Evolutionary conservation across 2,888 invertebrate genomes (phyloP), one percentile per base, ranked within the genome.

Genomic region (Eueremaeus valkanovi): DNA sequence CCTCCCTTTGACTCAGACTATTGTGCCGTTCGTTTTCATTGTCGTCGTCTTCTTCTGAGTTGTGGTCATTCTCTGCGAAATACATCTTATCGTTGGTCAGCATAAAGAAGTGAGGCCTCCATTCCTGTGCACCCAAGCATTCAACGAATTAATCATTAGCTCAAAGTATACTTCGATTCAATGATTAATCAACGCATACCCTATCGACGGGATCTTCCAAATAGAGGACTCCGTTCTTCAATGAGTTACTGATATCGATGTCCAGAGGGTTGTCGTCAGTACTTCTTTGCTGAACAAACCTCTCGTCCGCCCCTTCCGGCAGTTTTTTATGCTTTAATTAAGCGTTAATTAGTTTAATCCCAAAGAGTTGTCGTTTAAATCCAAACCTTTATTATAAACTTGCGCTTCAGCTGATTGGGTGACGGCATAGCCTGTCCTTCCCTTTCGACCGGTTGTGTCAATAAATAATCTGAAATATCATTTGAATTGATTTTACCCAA

Each of bases 21-120:
- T 87, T 16, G 85, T 86, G 6, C 70, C 70, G 45, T 70, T 27
- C 13, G 29, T 70, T n/a, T n/a, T n/a, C n/a, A 61, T 18, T 61
- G 61, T 87, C 87, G 3, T 83, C 84, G 73, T 80, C 80, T 36
- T 78, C 78, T 13, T 81, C 81, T 45, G 63, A 74, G 45, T 74
- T 75, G 11, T 76, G 75, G 45, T 84, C 82, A 80, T 87, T 87
- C 82, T 93, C 92, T 0, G 92, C 92, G 82, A 95, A 96, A 82
- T 92, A 92, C 68, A 97, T 85, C 83, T 94, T 93, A 80, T 89
- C 90, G 78, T 92, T 89, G 0, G 93, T 95, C 45, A 97, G 85
- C 21, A 95, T 93, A 82, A 96, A 95, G 81, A 94, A 94, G 84
- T 95, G 95, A 0, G 93, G 91, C 82, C 91, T 90, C 95, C 96